phyloP scores from a whole-genome alignment of 1,140 invertebrate genomes.

The Drosophila teissieri region DNA sequence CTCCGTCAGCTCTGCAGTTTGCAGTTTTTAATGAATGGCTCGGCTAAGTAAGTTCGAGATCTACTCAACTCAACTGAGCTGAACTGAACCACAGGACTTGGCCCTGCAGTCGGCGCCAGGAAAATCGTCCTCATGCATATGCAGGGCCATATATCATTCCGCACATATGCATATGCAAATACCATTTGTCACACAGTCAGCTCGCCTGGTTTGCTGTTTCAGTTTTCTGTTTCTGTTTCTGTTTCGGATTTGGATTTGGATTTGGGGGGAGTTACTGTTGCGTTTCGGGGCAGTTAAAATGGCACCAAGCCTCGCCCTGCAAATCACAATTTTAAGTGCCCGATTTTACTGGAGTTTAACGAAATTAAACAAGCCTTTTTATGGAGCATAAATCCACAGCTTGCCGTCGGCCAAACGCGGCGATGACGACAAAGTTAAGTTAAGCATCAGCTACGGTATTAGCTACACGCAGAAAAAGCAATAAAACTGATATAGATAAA shows the following conservation, averaged over 20 bases:
- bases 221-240: background rate
- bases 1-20: constrained; percentile 34
- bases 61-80: constrained; percentile 12
- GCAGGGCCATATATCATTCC: constrained; percentile 67
- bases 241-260: no score
- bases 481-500: background rate
- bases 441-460: constrained; percentile 5
- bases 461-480: background rate
- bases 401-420: constrained; percentile 24
- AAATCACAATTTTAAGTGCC: constrained; percentile 61
- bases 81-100: constrained; percentile 38
- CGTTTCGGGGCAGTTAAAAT: constrained; percentile 50
- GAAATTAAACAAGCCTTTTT: constrained; percentile 65
- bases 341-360: constrained; percentile 55
- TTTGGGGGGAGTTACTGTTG: constrained; percentile 9
- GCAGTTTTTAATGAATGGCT: constrained; percentile 66
- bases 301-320: constrained; percentile 62
- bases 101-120: constrained; percentile 44
- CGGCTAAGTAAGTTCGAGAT: constrained; percentile 8
- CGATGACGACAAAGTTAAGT: constrained; percentile 15
- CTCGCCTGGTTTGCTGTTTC: background rate
- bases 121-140: constrained; percentile 69
- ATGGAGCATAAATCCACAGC: constrained; percentile 55
- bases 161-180: constrained; percentile 56
- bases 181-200: constrained; percentile 50